phyloP scores from a whole-genome alignment of 2,113 vertebrate genomes.

The Pycnonotus jocosus region DNA sequence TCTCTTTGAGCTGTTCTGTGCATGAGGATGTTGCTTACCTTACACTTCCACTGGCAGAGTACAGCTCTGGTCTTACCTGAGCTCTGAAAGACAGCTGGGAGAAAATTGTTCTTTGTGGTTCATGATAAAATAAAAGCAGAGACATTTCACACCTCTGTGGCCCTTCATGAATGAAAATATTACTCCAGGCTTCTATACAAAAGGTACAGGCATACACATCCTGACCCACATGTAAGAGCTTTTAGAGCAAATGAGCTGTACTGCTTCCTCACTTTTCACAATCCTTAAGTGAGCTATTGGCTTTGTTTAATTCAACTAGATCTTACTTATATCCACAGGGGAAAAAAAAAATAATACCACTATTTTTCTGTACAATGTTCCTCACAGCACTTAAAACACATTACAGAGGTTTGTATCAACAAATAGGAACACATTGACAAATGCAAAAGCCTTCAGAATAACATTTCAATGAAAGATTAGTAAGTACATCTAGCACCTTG shows the following conservation, averaged over 20 bases:
- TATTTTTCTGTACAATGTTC: not conserved
- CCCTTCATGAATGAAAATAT: not conserved
- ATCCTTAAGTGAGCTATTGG: not conserved
- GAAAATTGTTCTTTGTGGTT: not conserved
- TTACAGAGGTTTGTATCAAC: not conserved
- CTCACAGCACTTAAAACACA: not conserved
- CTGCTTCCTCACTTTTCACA: not conserved
- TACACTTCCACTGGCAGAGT: not conserved
- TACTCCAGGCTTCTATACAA: not conserved
- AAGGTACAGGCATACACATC: not conserved
- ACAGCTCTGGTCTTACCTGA: not conserved
- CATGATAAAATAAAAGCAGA: not conserved
- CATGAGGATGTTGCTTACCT: not conserved
- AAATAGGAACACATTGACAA: not conserved
- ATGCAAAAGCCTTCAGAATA: not conserved
- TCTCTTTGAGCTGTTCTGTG: not conserved
- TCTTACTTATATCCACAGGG: not conserved
- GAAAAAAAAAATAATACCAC: no score
- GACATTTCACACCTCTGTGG: not conserved
- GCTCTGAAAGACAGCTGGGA: not conserved
- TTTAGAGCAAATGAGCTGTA: not conserved
- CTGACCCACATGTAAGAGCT: not conserved
- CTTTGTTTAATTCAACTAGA: not conserved
- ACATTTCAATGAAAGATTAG: not conserved
- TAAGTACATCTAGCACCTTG: not conserved